Evolutionary conservation across 2,113 vertebrate species (phyloP).

Genomic region (Euleptes europaea): DNA sequence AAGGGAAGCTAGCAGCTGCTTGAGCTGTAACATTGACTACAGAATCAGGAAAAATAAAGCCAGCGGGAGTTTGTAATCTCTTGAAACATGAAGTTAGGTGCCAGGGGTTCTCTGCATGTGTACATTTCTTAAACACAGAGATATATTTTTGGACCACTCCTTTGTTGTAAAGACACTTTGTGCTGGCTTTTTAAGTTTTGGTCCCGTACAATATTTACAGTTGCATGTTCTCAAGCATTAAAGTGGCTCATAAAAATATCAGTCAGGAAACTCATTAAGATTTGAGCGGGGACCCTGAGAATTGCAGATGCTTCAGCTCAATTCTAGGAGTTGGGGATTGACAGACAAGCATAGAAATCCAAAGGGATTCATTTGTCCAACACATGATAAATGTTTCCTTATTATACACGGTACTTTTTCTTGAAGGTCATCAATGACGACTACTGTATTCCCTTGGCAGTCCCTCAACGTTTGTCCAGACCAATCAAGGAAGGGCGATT

Average conservation of each 20-base stretch:
- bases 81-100: constrained; percentile 10
- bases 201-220: background rate
- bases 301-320: background rate
- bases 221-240: background rate
- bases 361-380: background rate
- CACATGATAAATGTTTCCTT: background rate
- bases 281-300: background rate
- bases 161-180: background rate
- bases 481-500: background rate
- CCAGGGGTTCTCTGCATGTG: constrained; percentile 32
- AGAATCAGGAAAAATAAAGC: background rate
- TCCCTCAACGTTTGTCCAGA: background rate
- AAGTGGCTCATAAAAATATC: constrained; percentile 23
- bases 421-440: background rate
- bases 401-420: background rate
- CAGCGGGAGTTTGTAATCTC: constrained; percentile 31
- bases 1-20: background rate
- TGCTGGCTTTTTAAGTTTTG: constrained; percentile 29
- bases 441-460: background rate
- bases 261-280: background rate
- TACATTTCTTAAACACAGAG: constrained; percentile 36
- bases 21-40: background rate
- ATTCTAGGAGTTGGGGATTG: background rate
- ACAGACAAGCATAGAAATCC: background rate
- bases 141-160: constrained; percentile 41